phyloP scores from a whole-genome alignment of 2,888 invertebrate species.

The Melinaea marsaeus region DNA sequence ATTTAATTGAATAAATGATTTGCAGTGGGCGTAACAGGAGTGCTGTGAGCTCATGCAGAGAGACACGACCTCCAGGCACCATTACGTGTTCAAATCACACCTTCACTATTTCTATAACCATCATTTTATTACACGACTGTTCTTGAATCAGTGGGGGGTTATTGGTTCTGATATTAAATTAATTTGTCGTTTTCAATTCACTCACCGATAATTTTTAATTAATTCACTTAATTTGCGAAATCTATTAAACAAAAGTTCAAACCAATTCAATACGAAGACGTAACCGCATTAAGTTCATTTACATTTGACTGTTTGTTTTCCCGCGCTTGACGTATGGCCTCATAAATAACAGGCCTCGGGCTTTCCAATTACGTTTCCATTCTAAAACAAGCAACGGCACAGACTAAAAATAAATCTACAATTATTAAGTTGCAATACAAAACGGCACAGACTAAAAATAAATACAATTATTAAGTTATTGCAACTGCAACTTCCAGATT shows the following conservation, averaged over 20 bases:
- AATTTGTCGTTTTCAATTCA: too few species aligned
- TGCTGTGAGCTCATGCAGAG: constrained; percentile 6
- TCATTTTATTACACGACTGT: too few species aligned
- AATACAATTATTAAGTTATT: constrained; percentile 11
- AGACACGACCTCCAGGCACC: neutral
- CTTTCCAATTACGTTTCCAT: constrained; percentile 55
- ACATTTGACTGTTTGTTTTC: constrained; percentile 57
- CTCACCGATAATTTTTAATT: neutral
- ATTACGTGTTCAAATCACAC: too few species aligned
- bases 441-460: constrained; percentile 8
- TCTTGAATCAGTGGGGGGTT: too few species aligned
- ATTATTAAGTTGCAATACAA: constrained; percentile 11
- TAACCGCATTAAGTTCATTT: constrained; percentile 39
- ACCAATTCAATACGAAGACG: constrained; percentile 21
- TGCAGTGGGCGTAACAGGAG: constrained; percentile 1
- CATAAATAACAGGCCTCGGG: constrained; percentile 64
- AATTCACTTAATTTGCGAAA: neutral
- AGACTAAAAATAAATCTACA: constrained; percentile 11
- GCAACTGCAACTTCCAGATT: neutral
- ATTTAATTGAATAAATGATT: constrained; percentile 13
- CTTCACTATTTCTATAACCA: too few species aligned
- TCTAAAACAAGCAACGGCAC: constrained; percentile 13
- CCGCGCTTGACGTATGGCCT: constrained; percentile 53
- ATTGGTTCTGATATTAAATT: too few species aligned
- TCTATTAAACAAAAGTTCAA: neutral